phyloP scores from a whole-genome alignment of 2,113 vertebrate genomes.

The Columba janthina region DNA sequence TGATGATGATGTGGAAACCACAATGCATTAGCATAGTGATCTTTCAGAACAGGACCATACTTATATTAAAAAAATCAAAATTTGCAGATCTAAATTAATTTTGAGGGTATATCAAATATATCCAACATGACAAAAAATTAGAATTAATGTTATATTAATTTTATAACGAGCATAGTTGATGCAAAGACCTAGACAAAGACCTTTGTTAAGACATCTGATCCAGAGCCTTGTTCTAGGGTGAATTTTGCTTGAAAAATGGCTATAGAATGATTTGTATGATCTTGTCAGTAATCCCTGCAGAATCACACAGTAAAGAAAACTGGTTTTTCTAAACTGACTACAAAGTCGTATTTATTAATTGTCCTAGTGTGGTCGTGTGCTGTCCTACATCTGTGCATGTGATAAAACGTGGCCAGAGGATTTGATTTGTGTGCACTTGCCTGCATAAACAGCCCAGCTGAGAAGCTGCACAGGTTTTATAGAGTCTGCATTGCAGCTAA shows the following conservation, averaged over 20 bases:
- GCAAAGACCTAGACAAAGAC: not conserved
- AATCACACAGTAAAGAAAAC: not conserved
- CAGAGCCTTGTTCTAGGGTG: not conserved
- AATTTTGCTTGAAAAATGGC: not conserved
- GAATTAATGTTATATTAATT: not conserved
- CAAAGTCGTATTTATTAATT: not conserved
- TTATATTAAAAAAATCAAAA: not conserved
- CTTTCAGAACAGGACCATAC: not conserved
- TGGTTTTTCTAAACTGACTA: not conserved
- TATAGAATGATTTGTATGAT: not conserved
- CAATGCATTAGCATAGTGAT: not conserved
- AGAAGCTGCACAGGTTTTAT: not conserved
- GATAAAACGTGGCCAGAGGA: not conserved
- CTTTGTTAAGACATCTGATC: not conserved
- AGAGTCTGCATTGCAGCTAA: not conserved
- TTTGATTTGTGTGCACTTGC: not conserved
- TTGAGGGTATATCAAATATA: not conserved
- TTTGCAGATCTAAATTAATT: not conserved
- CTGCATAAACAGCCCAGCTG: not conserved
- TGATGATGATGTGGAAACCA: not conserved
- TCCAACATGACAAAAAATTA: not conserved
- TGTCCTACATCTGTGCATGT: not conserved
- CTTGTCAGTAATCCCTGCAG: not conserved
- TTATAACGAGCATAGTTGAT: not conserved
- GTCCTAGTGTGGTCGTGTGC: not conserved